Evolutionary conservation across 2,113 vertebrate species (phyloP), one percentile per base, ranked within the genome.

Genomic region (Cinclus cinclus): DNA sequence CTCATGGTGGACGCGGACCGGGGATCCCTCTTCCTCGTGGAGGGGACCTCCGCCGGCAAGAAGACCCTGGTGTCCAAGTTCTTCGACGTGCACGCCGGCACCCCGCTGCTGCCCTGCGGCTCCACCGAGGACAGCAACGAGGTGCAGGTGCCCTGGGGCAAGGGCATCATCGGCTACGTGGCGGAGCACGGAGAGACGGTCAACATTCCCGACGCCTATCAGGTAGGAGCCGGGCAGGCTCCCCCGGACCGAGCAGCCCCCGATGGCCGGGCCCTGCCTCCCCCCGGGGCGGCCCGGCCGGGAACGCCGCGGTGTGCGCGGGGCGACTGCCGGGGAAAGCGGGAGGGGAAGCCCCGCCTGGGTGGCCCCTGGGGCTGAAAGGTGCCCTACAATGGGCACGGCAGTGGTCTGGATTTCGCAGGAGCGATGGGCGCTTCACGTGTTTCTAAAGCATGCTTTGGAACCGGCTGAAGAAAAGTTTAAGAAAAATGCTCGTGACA

Each of bases 81-180:
- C 98, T 99, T 99, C 90, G 99, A 99, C 90, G 99, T 99, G 87
- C 99, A 99, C 62, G 99, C 99, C 16, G 99, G 99, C 24, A 99
- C 99, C 81, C 98, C 99, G 7, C 96, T 99, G 84, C 97, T 99
- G 56, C 99, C 99, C 55, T 99, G 98, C 62, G 98, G 98, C 93
- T 98, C 98, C 88, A 97, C 94, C 10, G 98, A 98, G 91, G 98
- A 99, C 97, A 99, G 99, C 83, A 98, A 98, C 82, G 99, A 99
- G 97, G 99, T 99, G 87, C 99, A 99, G 96, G 99, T 99, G 95
- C 99, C 99, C 31, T 99, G 99, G 99, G 99, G 99, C 50, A 99
- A 99, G 97, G 99, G 99, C 15, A 99, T 99, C 96, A 99, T 99
- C 95, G 99, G 99, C 95, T 99, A 99, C 88, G 99, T 99, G 84